Conservation (phyloP, 1,140 invertebrate species). For the Agrypnia vestita region DNA sequence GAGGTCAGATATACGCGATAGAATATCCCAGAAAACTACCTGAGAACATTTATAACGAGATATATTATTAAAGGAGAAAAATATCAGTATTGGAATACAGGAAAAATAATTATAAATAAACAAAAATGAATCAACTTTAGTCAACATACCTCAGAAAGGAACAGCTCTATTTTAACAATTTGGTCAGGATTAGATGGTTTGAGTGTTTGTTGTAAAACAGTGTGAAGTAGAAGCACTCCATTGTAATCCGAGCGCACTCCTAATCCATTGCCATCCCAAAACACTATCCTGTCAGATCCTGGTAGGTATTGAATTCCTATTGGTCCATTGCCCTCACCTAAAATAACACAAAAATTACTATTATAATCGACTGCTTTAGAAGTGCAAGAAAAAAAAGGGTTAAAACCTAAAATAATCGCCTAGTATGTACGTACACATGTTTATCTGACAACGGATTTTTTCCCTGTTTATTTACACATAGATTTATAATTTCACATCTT, state of each 20-base stretch:
- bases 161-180: constrained; percentile 86
- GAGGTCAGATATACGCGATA: too few species aligned
- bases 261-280: constrained; percentile 85
- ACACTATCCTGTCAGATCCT: constrained; percentile 85
- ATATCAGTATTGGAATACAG: too few species aligned
- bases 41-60: too few species aligned
- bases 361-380: neutral
- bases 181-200: constrained; percentile 79
- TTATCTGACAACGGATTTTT: too few species aligned
- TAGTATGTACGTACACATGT: too few species aligned
- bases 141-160: constrained; percentile 83
- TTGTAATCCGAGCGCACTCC: constrained; percentile 91
- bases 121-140: too few species aligned
- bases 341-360: constrained; percentile 4
- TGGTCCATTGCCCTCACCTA: constrained; percentile 59
- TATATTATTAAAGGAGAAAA: too few species aligned
- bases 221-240: constrained; percentile 90
- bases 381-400: neutral
- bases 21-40: too few species aligned
- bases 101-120: too few species aligned
- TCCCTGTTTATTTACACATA: too few species aligned
- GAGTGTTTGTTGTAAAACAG: constrained; percentile 87
- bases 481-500: too few species aligned
- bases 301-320: constrained; percentile 81
- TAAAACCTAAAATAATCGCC: neutral